These are phyloP conservation scores for Prenolepis imparis DNA, from an alignment of 2,888 invertebrate species.

Conservation along the genomic window DNA sequence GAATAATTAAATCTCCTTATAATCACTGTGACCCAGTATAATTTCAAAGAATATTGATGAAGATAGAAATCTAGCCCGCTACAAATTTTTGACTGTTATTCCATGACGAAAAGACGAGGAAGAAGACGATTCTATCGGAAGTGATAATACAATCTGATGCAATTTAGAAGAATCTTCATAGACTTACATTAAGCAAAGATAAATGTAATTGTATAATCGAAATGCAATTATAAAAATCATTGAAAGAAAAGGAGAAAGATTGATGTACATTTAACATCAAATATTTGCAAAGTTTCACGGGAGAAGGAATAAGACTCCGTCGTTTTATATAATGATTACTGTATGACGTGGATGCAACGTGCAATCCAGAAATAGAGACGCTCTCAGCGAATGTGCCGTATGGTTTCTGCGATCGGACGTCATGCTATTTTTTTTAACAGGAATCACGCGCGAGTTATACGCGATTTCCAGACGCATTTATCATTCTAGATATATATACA, in stretches of 20 bases:
- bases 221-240: background rate
- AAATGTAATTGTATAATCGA: background rate
- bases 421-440: slow-evolving; percentile 30
- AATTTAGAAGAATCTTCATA: slow-evolving; percentile 12
- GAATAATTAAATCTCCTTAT: background rate
- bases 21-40: slow-evolving; percentile 10
- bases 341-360: slow-evolving; percentile 26
- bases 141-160: background rate
- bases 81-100: background rate
- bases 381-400: slow-evolving; percentile 51
- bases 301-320: background rate
- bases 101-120: background rate
- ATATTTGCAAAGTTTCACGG: background rate
- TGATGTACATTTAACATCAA: background rate
- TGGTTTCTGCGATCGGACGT: slow-evolving; percentile 55
- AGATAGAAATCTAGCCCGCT: background rate
- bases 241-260: background rate
- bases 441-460: background rate
- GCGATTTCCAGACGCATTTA: slow-evolving; percentile 6
- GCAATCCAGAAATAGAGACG: slow-evolving; percentile 47
- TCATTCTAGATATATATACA: background rate
- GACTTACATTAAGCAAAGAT: background rate
- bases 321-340: background rate
- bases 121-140: background rate
- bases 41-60: slow-evolving; percentile 5